These are phyloP conservation scores for Meles meles DNA, from an alignment of 2,113 vertebrate genomes.

Conservation along the genomic window DNA sequence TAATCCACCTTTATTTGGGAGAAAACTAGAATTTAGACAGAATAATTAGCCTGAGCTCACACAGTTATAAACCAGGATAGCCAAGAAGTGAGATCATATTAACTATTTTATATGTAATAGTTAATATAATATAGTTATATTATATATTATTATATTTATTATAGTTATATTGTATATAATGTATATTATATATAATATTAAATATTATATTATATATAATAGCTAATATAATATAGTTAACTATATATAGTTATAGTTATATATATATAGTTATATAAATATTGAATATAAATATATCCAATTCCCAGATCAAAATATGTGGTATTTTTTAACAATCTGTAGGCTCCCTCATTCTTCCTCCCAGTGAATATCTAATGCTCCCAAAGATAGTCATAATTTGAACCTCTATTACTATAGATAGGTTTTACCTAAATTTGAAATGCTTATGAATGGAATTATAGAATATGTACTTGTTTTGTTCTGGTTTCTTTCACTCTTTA, in stretches of 20 bases:
- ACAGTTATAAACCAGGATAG: not conserved
- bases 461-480: not conserved
- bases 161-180: too few relatives aligned
- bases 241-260: too few relatives aligned
- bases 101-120: not conserved
- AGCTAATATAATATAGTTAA: too few relatives aligned
- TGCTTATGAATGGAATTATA: not conserved
- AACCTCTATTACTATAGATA: not conserved
- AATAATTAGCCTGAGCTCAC: not conserved
- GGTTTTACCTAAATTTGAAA: not conserved
- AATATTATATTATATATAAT: too few relatives aligned
- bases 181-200: too few relatives aligned
- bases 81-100: not conserved
- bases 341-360: not conserved
- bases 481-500: not conserved
- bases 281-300: not conserved
- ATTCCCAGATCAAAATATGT: not conserved
- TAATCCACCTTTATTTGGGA: not conserved
- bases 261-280: too few relatives aligned
- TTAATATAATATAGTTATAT: too few relatives aligned
- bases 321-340: not conserved
- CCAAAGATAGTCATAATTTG: not conserved
- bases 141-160: too few relatives aligned
- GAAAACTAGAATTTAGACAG: not conserved
- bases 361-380: not conserved